Percentiles rank a stretch among this genome's conserved stretches.
These are phyloP conservation scores for Axinella damicornis DNA, from an alignment of 37 sponge, comb jelly and placozoan genomes.

Conservation along the genomic window DNA sequence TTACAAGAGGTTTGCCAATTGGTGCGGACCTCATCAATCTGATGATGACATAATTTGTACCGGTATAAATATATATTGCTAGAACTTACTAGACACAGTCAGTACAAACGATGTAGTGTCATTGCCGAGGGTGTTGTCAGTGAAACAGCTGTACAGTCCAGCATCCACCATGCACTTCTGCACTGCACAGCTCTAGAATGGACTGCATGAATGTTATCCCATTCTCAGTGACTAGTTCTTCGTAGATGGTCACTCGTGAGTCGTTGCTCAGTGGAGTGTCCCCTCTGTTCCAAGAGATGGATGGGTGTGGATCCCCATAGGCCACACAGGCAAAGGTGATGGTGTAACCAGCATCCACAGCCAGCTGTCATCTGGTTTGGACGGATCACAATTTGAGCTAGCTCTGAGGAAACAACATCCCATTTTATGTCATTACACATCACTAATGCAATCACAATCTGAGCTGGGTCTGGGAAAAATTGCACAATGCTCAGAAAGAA, in stretches of 20 bases:
- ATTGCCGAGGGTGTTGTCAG: not conserved
- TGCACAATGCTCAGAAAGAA: no score
- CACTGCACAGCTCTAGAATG: conserved; percentile 5
- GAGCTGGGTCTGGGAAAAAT: no score
- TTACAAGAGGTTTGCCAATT: no score
- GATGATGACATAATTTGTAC: not conserved
- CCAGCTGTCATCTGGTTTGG: not conserved
- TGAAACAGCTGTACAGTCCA: conserved; percentile 20
- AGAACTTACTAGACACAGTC: not conserved
- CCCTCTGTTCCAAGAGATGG: not conserved
- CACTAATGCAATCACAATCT: no score
- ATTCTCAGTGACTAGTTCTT: not conserved
- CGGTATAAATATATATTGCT: no score
- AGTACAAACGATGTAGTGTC: not conserved
- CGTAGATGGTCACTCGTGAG: not conserved
- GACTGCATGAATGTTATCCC: conserved; percentile 2
- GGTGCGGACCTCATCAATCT: no score
- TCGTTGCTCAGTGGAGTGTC: not conserved
- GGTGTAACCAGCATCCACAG: not conserved
- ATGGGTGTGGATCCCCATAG: conserved; percentile 9
- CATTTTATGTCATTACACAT: no score
- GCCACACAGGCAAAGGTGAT: conserved; percentile 17
- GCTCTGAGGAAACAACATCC: not conserved
- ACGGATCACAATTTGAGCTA: not conserved
- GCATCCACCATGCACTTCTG: not conserved